Conservation (phyloP, 64 coral and sea anemone genomes). For the Dendrophyllia cribrosa region DNA sequence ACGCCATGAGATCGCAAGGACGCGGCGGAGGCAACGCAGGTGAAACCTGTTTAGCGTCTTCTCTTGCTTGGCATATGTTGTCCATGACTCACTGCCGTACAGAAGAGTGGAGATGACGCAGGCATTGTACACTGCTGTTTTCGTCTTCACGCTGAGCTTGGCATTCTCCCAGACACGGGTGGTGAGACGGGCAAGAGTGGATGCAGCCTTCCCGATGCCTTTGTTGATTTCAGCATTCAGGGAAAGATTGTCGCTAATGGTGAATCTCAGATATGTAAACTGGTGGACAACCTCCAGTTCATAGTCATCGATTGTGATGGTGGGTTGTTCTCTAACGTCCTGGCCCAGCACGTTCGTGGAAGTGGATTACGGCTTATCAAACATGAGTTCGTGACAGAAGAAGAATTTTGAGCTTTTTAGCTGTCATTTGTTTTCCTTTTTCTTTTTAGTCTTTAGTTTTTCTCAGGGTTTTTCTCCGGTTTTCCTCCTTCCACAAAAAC, state of each 20-base stretch:
- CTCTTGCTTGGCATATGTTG: conserved; percentile 7
- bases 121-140: neutral
- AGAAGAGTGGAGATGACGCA: conserved; percentile 14
- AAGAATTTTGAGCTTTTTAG: too few species aligned
- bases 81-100: conserved; percentile 17
- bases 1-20: neutral
- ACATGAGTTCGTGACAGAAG: too few species aligned
- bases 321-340: neutral
- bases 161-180: neutral
- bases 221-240: neutral
- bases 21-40: neutral
- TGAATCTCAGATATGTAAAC: neutral
- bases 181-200: neutral
- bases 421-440: too few species aligned
- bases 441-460: too few species aligned
- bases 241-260: neutral
- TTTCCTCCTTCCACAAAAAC: too few species aligned
- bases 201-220: neutral
- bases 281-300: conserved; percentile 12
- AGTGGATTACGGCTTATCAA: too few species aligned
- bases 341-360: conserved; percentile 17
- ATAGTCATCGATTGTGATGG: conserved; percentile 26
- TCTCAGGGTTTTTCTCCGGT: too few species aligned
- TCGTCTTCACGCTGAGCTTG: conserved; percentile 17
- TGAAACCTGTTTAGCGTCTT: conserved; percentile 5